Evolutionary conservation across 2,888 invertebrate genomes (phyloP).

Genomic region (Tupiocoris notatus): DNA sequence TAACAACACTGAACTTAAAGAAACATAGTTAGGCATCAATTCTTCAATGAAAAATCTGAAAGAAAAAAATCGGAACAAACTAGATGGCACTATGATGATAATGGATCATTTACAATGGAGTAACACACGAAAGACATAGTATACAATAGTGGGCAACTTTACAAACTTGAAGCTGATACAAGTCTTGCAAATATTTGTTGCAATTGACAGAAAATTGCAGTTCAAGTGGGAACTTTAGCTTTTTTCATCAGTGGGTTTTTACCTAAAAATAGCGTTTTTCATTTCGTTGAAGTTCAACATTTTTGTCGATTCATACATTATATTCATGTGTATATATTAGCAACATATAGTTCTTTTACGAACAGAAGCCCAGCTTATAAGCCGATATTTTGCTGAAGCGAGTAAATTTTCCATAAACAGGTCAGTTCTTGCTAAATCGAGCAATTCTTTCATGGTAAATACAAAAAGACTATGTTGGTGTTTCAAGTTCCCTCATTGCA

Average conservation of each 20-base stretch:
- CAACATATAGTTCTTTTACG: no score
- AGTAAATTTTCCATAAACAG: neutral
- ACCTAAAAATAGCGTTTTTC: neutral
- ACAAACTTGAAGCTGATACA: neutral
- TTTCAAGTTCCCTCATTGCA: conserved; percentile 11
- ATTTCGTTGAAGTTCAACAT: neutral
- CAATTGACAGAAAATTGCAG: neutral
- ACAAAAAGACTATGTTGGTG: conserved; percentile 29
- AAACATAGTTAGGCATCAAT: neutral
- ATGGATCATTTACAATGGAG: neutral
- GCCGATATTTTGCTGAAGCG: neutral
- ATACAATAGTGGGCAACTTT: neutral
- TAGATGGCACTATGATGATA: neutral
- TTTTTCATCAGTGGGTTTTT: no score
- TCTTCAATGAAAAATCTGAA: neutral
- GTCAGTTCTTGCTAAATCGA: neutral
- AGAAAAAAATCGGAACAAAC: neutral
- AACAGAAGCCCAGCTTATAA: neutral
- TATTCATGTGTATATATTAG: no score
- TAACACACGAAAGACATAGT: neutral
- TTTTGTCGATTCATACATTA: neutral
- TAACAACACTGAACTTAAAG: neutral
- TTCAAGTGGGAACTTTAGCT: neutral
- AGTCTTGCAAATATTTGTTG: neutral
- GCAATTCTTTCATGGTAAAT: conserved; percentile 11